phyloP scores from a whole-genome alignment of 2,888 invertebrate species.

The Pterostichus niger region DNA sequence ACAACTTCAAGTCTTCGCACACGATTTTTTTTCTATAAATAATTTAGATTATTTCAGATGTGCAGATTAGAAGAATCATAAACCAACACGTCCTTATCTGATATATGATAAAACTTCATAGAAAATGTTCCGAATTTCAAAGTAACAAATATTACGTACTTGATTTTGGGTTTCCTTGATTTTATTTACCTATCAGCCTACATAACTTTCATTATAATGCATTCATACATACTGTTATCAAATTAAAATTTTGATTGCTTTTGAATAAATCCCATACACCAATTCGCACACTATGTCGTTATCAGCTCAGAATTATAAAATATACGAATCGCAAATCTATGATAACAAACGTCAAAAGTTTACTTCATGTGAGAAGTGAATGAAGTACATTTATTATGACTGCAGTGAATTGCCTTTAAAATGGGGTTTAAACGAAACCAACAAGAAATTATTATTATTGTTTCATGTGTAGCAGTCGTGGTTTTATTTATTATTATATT shows the following conservation, averaged over 20 bases:
- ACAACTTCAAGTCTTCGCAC: too few relatives aligned
- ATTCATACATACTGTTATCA: neutral
- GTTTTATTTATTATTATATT: slow-evolving; percentile 13
- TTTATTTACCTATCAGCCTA: too few relatives aligned
- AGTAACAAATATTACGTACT: too few relatives aligned
- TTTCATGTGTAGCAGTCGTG: neutral
- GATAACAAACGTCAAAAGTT: neutral
- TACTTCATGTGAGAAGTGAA: neutral
- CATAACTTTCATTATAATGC: too few relatives aligned
- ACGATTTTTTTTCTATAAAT: too few relatives aligned
- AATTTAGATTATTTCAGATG: too few relatives aligned
- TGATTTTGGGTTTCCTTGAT: too few relatives aligned
- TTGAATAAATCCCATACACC: neutral
- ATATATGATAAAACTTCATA: too few relatives aligned
- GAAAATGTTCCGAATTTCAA: too few relatives aligned
- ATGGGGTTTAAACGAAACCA: neutral
- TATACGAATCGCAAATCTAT: neutral
- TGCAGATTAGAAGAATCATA: too few relatives aligned
- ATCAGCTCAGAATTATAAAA: neutral
- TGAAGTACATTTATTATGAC: neutral
- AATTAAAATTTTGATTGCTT: neutral
- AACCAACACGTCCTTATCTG: too few relatives aligned
- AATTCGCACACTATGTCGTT: neutral
- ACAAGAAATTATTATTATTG: slow-evolving; percentile 28
- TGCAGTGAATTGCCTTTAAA: neutral